phyloP scores from a whole-genome alignment of 2,888 invertebrate genomes.

The Palloptera scutellata region DNA sequence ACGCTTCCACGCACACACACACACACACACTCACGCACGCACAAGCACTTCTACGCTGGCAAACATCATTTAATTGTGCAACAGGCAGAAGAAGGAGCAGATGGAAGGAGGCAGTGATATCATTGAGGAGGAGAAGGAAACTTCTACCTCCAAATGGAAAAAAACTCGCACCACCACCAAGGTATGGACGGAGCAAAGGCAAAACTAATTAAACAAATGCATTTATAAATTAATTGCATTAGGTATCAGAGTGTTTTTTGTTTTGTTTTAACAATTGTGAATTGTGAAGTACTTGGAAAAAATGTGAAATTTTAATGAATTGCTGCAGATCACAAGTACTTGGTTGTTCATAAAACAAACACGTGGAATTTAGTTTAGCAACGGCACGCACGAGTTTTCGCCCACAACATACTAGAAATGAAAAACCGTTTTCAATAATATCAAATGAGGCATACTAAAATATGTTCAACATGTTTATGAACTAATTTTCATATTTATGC shows the following conservation, averaged over 20 bases:
- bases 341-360: constrained; percentile 12
- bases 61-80: constrained; percentile 45
- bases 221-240: neutral
- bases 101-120: constrained; percentile 45
- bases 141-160: constrained; percentile 54
- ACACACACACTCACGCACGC: constrained; percentile 44
- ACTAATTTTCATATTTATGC: neutral
- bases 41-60: constrained; percentile 31
- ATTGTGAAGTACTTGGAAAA: no score
- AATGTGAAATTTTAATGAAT: no score
- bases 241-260: no score
- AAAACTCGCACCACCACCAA: constrained; percentile 51
- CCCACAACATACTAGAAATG: neutral
- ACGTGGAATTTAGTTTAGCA: constrained; percentile 21
- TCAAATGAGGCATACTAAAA: no score
- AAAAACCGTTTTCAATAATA: no score
- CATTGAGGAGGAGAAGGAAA: constrained; percentile 46
- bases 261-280: no score
- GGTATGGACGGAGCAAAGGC: constrained; percentile 37
- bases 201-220: neutral
- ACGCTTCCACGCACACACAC: constrained; percentile 26
- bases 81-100: constrained; percentile 38
- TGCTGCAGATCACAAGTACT: no score
- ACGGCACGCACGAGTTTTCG: neutral
- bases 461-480: no score